Evolutionary conservation across 1,140 invertebrate genomes (phyloP).

Genomic region (Nautilus pompilius): DNA sequence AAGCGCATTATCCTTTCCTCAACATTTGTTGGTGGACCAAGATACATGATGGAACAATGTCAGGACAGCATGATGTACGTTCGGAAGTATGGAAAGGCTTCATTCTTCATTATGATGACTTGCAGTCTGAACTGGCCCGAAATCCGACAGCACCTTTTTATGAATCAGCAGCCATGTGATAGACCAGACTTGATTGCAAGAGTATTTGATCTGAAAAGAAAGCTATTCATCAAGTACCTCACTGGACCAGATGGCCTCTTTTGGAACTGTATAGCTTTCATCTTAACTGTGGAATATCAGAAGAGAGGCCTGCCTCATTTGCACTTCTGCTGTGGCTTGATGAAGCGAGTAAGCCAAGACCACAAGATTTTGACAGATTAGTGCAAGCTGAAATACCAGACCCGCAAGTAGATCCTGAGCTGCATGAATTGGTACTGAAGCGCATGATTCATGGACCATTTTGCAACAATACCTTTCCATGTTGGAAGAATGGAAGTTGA

Average conservation of each 20-base stretch:
- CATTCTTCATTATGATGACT: background rate
- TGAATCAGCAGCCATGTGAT: background rate
- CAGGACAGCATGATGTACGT: background rate
- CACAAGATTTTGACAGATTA: background rate
- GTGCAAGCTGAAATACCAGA: background rate
- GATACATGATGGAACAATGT: background rate
- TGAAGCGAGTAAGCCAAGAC: background rate
- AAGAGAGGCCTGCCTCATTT: background rate
- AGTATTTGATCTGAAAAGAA: background rate
- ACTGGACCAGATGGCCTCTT: background rate
- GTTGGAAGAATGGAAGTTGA: background rate
- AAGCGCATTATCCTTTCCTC: background rate
- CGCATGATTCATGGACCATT: background rate
- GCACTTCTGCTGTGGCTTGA: background rate
- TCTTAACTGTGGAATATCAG: background rate
- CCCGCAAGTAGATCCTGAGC: background rate
- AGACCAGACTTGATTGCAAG: background rate
- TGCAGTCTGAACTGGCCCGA: background rate
- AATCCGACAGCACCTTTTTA: background rate
- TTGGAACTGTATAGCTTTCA: background rate
- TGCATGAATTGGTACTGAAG: background rate
- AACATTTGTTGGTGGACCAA: background rate
- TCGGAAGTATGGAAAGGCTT: background rate
- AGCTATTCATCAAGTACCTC: background rate
- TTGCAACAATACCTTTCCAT: background rate